Evolutionary conservation across 2,888 invertebrate species (phyloP), one percentile per base, ranked within the genome.

Genomic region (Acanthococcus lagerstroemiae): DNA sequence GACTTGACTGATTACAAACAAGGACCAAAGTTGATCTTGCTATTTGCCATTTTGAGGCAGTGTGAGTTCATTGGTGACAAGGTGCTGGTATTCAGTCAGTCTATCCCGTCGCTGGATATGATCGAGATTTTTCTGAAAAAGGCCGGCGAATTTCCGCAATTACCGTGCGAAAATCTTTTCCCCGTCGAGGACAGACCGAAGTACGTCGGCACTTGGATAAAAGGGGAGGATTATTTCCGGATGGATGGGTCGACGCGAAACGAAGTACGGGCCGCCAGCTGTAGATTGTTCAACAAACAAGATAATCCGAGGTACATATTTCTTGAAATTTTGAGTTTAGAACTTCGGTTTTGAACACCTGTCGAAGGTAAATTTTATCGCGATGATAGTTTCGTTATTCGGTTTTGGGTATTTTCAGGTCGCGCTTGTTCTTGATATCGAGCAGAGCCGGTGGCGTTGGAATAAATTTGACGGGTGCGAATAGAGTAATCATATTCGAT

Each of bases 401-500:
- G n/a, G 37, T 61, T 52, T 17, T 3, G 9, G 24, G 12, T 27
- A 7, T 19, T 46, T 74, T 17, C 72, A 81, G 81, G 70, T 77
- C 78, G n/a, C 69, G 94, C 69, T 79, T 97, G 66, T 96, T 96
- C 77, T 80, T 99, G 54, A 95, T 99, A 73, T 97, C 97, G 0
- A 99, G 99, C 0, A 84, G 87, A 70, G 99, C 99, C 60, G 99
- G 99, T 27, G 95, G 95, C 1, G 81, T 99, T 56, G 99, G 99
- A 66, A 97, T 97, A 69, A 99, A 99, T 80, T 79, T 99, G 74
- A 89, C 94, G 6, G 94, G 92, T 0, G 97, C 99, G 0, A 99
- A 99, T 79, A 83, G 99, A 61, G 97, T 97, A 0, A 87, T 99
- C 4, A 93, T 99, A 69, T 97, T 99, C 76, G 99, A 99, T 79